Conservation (phyloP, 2,888 invertebrate species). For the Epinotia demarniana region DNA sequence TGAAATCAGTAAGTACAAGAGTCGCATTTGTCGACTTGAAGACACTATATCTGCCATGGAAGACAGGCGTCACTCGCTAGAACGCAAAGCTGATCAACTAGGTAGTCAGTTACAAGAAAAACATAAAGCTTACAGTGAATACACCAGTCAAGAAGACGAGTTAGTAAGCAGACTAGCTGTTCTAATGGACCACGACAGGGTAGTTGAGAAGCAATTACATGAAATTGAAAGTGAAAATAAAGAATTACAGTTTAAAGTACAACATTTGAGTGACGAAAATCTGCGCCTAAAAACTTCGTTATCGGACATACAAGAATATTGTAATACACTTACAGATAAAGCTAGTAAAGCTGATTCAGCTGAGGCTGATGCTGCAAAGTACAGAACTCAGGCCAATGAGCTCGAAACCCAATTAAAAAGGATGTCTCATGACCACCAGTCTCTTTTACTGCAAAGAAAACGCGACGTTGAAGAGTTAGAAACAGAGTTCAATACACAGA, state of each 20-base stretch:
- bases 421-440: constrained; percentile 68
- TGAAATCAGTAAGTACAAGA: constrained; percentile 87
- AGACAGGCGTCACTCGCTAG: constrained; percentile 84
- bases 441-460: constrained; percentile 73
- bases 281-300: constrained; percentile 76
- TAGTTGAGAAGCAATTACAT: constrained; percentile 86
- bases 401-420: constrained; percentile 76
- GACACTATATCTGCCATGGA: constrained; percentile 86
- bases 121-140: constrained; percentile 84
- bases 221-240: constrained; percentile 84
- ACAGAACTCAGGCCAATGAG: constrained; percentile 69
- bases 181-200: constrained; percentile 86
- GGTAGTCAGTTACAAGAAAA: constrained; percentile 85
- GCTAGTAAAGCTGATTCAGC: constrained; percentile 65
- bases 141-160: constrained; percentile 86
- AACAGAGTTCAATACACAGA: constrained; percentile 75
- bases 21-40: constrained; percentile 87
- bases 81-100: constrained; percentile 86
- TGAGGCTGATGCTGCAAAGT: constrained; percentile 65
- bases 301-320: constrained; percentile 74
- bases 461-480: constrained; percentile 77
- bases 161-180: constrained; percentile 86
- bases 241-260: constrained; percentile 82
- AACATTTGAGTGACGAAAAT: constrained; percentile 80
- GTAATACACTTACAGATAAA: constrained; percentile 66